These are phyloP conservation scores for Gymnobelideus leadbeateri DNA, from an alignment of 2,113 vertebrate genomes.

Conservation along the genomic window DNA sequence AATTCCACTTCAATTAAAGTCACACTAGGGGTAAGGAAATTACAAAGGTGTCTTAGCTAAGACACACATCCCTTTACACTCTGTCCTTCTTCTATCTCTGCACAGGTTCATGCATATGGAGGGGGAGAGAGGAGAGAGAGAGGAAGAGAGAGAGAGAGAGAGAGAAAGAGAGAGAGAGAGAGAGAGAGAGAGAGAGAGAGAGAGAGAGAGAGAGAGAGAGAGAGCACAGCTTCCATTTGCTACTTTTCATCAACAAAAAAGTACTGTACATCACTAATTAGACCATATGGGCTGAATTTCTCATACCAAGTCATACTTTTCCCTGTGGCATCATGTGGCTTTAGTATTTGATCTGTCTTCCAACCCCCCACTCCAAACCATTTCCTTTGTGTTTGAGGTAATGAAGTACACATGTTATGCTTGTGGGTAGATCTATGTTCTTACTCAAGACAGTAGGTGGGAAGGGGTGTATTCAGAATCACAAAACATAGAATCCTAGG, in stretches of 20 bases:
- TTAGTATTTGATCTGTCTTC: constrained; percentile 73
- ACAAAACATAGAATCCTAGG: constrained; percentile 18
- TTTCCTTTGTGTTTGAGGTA: constrained; percentile 39
- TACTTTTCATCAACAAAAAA: constrained; percentile 63
- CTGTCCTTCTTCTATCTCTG: constrained; percentile 3
- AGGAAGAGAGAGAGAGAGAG: neutral
- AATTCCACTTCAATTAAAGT: constrained; percentile 64
- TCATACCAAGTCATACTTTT: constrained; percentile 62
- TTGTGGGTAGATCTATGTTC: constrained; percentile 18
- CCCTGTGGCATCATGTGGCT: constrained; percentile 63
- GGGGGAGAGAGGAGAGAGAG: neutral
- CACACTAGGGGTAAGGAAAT: constrained; percentile 61
- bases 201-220: neutral
- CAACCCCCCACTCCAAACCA: constrained; percentile 45
- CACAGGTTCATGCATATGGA: neutral
- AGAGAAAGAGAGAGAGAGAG: neutral
- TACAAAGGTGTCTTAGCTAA: constrained; percentile 55
- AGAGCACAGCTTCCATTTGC: neutral
- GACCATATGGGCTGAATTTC: constrained; percentile 55
- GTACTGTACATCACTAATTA: constrained; percentile 58
- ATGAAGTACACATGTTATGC: constrained; percentile 65
- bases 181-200: no score
- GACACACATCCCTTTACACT: constrained; percentile 49
- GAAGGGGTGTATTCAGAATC: constrained; percentile 14
- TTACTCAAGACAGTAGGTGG: constrained; percentile 9